These are phyloP conservation scores for Thunnus maccoyii DNA, from an alignment of 2,113 vertebrate species.

Conservation along the genomic window DNA sequence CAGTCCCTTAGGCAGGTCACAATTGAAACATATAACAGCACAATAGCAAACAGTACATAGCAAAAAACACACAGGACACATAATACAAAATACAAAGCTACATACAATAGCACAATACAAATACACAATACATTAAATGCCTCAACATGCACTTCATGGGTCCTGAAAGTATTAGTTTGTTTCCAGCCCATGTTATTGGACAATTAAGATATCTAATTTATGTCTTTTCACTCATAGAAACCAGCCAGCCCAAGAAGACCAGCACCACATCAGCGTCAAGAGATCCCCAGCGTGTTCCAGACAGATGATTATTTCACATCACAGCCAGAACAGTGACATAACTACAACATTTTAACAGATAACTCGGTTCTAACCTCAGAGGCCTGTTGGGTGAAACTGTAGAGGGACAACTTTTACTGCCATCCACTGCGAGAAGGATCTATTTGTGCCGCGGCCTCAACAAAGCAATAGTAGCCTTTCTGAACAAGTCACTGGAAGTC, in stretches of 20 bases:
- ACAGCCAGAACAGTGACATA: constrained; percentile 77
- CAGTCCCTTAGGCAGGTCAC: no score
- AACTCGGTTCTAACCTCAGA: constrained; percentile 67
- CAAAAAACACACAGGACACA: no score
- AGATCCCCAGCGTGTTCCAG: constrained; percentile 90
- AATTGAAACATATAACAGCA: no score
- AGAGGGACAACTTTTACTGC: constrained; percentile 72
- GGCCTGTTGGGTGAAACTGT: constrained; percentile 53
- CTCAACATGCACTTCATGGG: no score
- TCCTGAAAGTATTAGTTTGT: no score
- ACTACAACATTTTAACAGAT: constrained; percentile 4
- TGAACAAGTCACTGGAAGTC: constrained; percentile 64
- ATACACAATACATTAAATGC: no score
- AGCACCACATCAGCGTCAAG: constrained; percentile 82
- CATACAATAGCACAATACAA: no score
- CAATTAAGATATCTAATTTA: not conserved
- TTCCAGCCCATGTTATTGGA: not conserved
- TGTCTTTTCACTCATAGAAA: constrained; percentile 81
- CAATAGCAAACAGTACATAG: no score
- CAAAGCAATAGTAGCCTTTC: constrained; percentile 79
- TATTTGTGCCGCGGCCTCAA: constrained; percentile 61
- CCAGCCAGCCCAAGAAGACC: constrained; percentile 84
- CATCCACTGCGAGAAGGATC: constrained; percentile 60
- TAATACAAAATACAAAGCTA: no score
- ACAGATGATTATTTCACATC: constrained; percentile 94